These are phyloP conservation scores for Dermatemys mawii DNA, from an alignment of 2,113 vertebrate genomes.

Conservation along the genomic window DNA sequence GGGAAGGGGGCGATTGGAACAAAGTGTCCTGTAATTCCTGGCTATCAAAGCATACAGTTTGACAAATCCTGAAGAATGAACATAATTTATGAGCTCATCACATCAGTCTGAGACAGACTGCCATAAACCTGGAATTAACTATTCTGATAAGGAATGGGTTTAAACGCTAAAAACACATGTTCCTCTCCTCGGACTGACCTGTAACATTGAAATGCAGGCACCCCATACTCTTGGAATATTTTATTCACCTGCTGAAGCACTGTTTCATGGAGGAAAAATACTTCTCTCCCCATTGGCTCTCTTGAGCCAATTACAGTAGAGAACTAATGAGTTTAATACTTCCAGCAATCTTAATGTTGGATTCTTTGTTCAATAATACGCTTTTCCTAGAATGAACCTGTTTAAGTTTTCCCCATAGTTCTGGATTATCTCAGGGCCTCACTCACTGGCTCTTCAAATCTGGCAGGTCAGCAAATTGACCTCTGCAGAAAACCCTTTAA, in stretches of 20 bases:
- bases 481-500: neutral
- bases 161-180: neutral
- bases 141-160: neutral
- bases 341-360: neutral
- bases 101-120: neutral
- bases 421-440: neutral
- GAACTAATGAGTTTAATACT: neutral
- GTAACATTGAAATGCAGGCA: neutral
- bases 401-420: neutral
- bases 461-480: neutral
- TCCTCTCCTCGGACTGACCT: neutral
- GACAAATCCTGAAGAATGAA: neutral
- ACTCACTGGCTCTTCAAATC: fast-evolving
- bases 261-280: neutral
- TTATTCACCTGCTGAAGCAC: neutral
- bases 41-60: neutral
- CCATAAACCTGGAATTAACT: neutral
- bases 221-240: neutral
- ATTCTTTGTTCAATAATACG: neutral
- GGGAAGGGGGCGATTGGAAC: neutral
- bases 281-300: neutral
- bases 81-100: neutral
- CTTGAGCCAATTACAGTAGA: neutral
- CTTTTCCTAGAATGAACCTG: neutral
- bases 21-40: neutral